Conservation (phyloP, 2,888 invertebrate genomes). For the Eutolmus rufibarbis region DNA sequence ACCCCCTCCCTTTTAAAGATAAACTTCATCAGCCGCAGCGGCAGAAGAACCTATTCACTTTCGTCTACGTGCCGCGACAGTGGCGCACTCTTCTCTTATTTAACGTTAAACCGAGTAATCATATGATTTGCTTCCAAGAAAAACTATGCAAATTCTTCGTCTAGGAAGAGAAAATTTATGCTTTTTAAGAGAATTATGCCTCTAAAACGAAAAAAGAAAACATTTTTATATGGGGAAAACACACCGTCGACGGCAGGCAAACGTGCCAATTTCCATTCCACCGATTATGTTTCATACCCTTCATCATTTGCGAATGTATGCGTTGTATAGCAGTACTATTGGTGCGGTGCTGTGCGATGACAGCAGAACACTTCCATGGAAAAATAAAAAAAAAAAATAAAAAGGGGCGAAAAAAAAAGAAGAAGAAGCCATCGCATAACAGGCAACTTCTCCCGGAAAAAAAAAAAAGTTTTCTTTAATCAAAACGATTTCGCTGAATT, state of each 20-base stretch:
- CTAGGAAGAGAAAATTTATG: not conserved
- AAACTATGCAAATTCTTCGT: not conserved
- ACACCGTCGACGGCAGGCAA: not conserved
- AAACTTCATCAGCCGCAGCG: not conserved
- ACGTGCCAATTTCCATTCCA: conserved; percentile 6
- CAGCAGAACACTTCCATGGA: not conserved
- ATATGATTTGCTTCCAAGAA: not conserved
- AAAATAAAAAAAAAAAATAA: too few species aligned
- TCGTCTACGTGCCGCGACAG: not conserved
- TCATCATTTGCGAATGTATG: not conserved
- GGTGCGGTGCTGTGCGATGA: not conserved
- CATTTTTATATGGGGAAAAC: not conserved
- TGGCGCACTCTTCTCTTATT: conserved; percentile 1
- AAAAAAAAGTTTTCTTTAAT: conserved; percentile 20
- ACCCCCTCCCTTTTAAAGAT: not conserved
- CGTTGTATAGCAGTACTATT: not conserved
- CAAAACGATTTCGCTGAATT: conserved; percentile 19
- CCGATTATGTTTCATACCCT: conserved; percentile 10
- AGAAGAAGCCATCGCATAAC: not conserved
- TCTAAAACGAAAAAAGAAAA: not conserved
- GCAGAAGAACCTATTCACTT: not conserved
- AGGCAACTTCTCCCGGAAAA: not conserved
- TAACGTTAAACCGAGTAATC: not conserved
- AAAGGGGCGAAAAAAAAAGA: not conserved
- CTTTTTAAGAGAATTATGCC: not conserved